These are phyloP conservation scores for Drosophila nr. medialis DNA, from an alignment of 2,888 invertebrate genomes.

Conservation along the genomic window DNA sequence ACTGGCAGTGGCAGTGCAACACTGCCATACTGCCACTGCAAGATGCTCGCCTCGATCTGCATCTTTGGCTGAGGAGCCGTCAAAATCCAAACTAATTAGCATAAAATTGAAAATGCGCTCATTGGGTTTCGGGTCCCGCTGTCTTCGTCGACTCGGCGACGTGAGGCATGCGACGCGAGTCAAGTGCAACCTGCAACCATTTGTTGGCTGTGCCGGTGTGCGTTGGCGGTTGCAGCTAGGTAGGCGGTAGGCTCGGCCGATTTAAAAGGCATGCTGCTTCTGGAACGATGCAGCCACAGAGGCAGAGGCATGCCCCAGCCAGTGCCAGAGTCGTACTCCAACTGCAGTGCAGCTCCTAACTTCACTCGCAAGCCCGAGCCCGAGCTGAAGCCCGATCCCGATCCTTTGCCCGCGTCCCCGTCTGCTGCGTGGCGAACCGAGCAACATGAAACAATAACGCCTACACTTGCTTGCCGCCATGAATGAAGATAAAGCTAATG, in stretches of 20 bases:
- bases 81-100: slow-evolving; percentile 82
- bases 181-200: slow-evolving; percentile 59
- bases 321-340: slow-evolving; percentile 2
- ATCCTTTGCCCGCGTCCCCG: neutral
- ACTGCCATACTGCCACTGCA: neutral
- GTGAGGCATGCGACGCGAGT: slow-evolving; percentile 29
- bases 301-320: slow-evolving; percentile 35
- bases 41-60: slow-evolving; percentile 1
- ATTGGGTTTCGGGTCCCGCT: slow-evolving; percentile 58
- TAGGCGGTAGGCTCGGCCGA: slow-evolving; percentile 66
- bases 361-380: slow-evolving; percentile 10
- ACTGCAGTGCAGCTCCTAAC: slow-evolving; percentile 6
- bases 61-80: neutral
- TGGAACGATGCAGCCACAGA: slow-evolving; percentile 36
- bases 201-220: slow-evolving; percentile 19
- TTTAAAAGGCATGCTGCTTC: slow-evolving; percentile 69
- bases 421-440: slow-evolving; percentile 68
- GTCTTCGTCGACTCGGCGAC: neutral
- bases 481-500: slow-evolving; percentile 8
- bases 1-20: neutral
- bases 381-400: neutral
- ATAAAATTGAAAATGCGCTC: slow-evolving; percentile 83
- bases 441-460: slow-evolving; percentile 84
- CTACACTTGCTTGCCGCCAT: slow-evolving; percentile 76
- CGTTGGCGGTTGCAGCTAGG: slow-evolving; percentile 30